These are phyloP conservation scores for Sepioteuthis lessoniana DNA, from an alignment of 2,888 invertebrate genomes.

Conservation along the genomic window DNA sequence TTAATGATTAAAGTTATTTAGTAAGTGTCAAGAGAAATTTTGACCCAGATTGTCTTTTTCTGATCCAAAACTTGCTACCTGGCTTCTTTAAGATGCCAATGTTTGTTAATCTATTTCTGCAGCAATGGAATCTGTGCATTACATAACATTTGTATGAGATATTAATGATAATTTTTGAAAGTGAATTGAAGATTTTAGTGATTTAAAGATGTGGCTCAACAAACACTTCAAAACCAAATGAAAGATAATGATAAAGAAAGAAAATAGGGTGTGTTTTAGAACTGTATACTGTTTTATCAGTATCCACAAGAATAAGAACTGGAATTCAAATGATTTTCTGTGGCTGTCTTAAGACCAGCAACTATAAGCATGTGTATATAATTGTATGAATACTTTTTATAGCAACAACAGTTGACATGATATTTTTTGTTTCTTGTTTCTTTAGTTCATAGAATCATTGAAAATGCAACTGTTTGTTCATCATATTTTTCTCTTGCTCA, in stretches of 20 bases:
- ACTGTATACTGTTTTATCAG: conserved; percentile 11
- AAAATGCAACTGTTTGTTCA: background rate
- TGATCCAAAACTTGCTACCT: background rate
- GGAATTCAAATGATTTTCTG: background rate
- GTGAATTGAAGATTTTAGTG: background rate
- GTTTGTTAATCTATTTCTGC: background rate
- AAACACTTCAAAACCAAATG: background rate
- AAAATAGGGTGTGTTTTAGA: background rate
- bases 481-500: background rate
- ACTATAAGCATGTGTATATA: background rate
- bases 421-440: background rate
- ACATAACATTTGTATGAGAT: background rate
- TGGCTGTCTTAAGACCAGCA: background rate
- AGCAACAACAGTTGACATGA: background rate
- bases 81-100: background rate
- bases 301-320: background rate
- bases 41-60: background rate
- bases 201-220: too few relatives aligned
- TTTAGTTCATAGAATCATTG: background rate
- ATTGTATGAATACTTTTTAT: background rate
- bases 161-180: background rate
- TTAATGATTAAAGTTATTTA: background rate
- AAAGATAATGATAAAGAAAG: background rate
- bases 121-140: background rate
- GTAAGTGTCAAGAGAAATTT: background rate